Percentiles rank a stretch among this genome's conserved stretches.
phyloP scores from a whole-genome alignment of 2,113 vertebrate species.

The Chaetorhynchus papuensis region DNA sequence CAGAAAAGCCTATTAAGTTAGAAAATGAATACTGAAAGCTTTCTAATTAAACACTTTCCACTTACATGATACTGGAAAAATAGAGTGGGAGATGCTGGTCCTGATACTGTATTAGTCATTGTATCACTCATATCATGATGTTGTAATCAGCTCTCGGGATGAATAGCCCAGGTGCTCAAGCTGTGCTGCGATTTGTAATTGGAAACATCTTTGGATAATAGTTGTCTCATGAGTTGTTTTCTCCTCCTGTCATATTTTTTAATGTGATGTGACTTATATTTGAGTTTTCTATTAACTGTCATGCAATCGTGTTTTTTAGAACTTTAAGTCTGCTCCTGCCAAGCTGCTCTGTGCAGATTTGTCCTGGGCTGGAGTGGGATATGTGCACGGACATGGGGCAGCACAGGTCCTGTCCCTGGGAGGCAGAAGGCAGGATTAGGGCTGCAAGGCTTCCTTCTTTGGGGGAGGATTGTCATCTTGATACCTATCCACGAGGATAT shows the following conservation, averaged over 20 bases:
- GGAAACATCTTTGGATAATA: conserved; percentile 56
- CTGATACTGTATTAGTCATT: conserved; percentile 55
- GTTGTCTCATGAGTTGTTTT: conserved; percentile 48
- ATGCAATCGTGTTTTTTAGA: not conserved
- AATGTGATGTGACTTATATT: conserved; percentile 36
- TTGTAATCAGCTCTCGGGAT: conserved; percentile 56
- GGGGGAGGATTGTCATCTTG: not conserved
- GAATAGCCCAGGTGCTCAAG: conserved; percentile 48
- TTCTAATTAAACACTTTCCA: conserved; percentile 71
- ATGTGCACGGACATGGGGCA: not conserved
- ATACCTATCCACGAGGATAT: not conserved
- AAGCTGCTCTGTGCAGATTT: not conserved
- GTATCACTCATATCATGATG: conserved; percentile 58
- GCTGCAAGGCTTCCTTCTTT: not conserved
- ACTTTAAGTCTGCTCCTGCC: not conserved
- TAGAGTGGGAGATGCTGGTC: conserved; percentile 21
- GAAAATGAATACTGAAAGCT: conserved; percentile 72
- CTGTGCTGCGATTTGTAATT: conserved; percentile 56
- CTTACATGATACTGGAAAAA: conserved; percentile 64
- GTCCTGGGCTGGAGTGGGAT: not conserved
- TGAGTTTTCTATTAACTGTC: conserved; percentile 17
- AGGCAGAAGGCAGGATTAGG: not conserved
- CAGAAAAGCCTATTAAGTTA: conserved; percentile 67
- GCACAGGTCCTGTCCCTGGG: not conserved
- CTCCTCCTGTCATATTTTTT: conserved; percentile 5